Evolutionary conservation across 2,888 invertebrate species (phyloP).

Genomic region (Cosmia trapezina): DNA sequence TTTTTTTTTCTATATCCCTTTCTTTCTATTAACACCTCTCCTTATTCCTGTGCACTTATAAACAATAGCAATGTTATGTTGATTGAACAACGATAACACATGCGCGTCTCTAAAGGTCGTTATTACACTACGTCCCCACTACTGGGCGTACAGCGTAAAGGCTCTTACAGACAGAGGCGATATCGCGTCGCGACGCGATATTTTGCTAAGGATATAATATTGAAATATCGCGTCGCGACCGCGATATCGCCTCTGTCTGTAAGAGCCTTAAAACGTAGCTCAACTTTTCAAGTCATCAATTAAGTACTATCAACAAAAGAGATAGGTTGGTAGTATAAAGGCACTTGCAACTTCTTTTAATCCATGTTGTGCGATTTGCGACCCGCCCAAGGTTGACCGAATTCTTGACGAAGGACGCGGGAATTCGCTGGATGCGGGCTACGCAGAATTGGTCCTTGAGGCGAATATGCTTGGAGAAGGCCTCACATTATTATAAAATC

Average conservation of each 20-base stretch:
- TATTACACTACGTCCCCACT: constrained; percentile 33
- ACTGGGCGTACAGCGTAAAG: constrained; percentile 41
- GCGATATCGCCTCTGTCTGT: no score
- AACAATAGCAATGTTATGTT: constrained; percentile 48
- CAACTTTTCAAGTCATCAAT: constrained; percentile 67
- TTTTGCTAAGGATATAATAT: no score
- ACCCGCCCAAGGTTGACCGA: neutral
- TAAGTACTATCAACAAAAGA: constrained; percentile 50
- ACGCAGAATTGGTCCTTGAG: neutral
- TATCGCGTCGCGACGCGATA: no score
- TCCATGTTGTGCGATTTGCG: neutral
- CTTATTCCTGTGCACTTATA: constrained; percentile 4
- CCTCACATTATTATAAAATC: neutral
- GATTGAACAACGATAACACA: constrained; percentile 48
- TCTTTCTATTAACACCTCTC: neutral
- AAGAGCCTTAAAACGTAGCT: constrained; percentile 52
- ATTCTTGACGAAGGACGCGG: neutral
- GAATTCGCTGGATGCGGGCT: neutral
- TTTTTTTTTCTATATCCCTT: neutral
- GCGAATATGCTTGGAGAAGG: neutral
- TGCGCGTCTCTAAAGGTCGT: constrained; percentile 33
- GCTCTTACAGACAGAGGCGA: no score
- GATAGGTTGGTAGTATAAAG: neutral
- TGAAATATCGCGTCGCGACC: no score
- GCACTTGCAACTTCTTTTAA: neutral